Evolutionary conservation across 2,113 vertebrate genomes (phyloP).

Genomic region (Nothoprocta pentlandii): DNA sequence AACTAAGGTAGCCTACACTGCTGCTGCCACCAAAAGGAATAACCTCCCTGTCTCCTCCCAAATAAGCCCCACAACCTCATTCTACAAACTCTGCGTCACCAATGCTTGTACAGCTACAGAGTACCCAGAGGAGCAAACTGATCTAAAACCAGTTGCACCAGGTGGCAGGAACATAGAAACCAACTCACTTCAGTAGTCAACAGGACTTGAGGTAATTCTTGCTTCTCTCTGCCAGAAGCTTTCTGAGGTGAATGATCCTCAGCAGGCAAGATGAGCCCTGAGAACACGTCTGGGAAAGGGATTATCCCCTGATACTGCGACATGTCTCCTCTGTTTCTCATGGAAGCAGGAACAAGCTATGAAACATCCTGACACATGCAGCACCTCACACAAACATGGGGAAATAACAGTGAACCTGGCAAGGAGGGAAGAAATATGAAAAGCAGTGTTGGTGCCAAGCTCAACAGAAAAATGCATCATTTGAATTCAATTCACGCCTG

Average conservation of each 20-base stretch:
- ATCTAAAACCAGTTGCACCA: neutral
- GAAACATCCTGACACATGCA: neutral
- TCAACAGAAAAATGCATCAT: neutral
- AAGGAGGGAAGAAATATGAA: neutral
- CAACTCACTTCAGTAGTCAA: neutral
- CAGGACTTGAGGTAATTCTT: neutral
- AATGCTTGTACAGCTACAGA: neutral
- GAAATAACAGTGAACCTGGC: neutral
- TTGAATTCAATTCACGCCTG: neutral
- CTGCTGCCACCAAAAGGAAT: neutral
- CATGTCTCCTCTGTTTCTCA: neutral
- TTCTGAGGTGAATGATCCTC: neutral
- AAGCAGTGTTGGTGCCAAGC: neutral
- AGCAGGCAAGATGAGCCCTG: neutral
- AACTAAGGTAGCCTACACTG: neutral
- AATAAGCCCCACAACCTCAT: neutral
- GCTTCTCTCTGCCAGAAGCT: neutral
- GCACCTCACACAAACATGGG: neutral
- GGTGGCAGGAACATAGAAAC: neutral
- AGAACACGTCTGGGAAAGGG: neutral
- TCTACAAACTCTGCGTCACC: neutral
- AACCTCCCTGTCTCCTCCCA: neutral
- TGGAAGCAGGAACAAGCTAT: rapidly evolving
- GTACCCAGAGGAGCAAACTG: neutral
- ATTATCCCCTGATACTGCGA: neutral